Base-by-base conservation (phyloP, 2,797 vertebrate species). In the Anabacerthia variegaticeps region DNA sequence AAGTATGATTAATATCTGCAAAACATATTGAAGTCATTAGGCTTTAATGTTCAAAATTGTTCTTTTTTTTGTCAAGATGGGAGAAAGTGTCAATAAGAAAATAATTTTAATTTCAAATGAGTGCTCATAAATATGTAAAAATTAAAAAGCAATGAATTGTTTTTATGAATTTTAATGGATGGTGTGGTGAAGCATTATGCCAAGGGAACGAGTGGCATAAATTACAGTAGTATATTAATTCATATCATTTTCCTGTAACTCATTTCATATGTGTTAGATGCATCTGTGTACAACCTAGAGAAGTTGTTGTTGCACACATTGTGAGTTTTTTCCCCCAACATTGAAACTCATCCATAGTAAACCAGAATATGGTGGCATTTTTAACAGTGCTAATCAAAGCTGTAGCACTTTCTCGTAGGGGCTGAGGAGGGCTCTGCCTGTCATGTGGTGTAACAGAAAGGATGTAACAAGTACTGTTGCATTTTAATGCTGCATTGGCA, bases 81-180 rank as follows among this genome's bases (percentile, higher is more conserved):
- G 89, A 87, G 86, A 87, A 92, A 65, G 56, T 88, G 88, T 93
- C 96, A 92, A 71, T 86, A 89, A 91, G 91, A 90, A 94, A 95
- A 89, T 76, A 86, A 62, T 87, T 96, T 95, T 88, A 30, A 86
- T 95, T 96, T 94, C 91, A 92, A 86, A 94, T 86, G 88, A 81
- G 39, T 52, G 37, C 71, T 95, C 78, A 89, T 94, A 88, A 93
- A 96, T 96, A 93, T 95, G 93, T 88, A 93, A 81, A 77, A 94
- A 80, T 89, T 91, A 91, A 89, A 95, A 94, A 93, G 92, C 75
- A n/a, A 30, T 92, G 89, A 89, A 87, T 95, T 89, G 67, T 93
- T 87, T 89, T 77, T 77, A 74, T 85, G 92, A 61, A 92, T 96
- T 77, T 92, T 88, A 92, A 89, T 88, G 68, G 49, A 18, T 85